Conservation (phyloP, 1,140 invertebrate genomes). For the Vollenhovia emeryi region DNA sequence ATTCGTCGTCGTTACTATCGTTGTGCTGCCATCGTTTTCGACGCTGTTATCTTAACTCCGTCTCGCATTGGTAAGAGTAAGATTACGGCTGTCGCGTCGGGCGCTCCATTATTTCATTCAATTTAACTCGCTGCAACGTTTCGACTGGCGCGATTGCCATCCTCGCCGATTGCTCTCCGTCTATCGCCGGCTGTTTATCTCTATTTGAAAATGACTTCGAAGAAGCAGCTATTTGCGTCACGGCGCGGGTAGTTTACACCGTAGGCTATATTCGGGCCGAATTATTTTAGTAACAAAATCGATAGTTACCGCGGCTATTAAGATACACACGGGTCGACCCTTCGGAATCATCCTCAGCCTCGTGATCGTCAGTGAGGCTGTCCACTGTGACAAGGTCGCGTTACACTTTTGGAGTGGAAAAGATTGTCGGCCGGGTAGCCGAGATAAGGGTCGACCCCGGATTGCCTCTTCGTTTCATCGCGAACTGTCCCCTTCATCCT, state of each 20-base stretch:
- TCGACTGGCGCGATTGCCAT: not conserved
- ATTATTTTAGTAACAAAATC: slow-evolving; percentile 76
- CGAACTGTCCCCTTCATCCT: not conserved
- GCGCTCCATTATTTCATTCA: slow-evolving; percentile 13
- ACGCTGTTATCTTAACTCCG: not conserved
- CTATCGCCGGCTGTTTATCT: slow-evolving; percentile 14
- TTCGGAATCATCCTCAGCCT: slow-evolving; percentile 34
- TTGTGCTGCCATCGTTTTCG: not conserved
- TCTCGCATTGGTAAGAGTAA: not conserved
- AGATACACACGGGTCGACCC: slow-evolving; percentile 46
- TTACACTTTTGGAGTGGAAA: slow-evolving; percentile 47
- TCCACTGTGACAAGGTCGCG: not conserved
- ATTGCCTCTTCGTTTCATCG: not conserved
- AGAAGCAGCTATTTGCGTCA: slow-evolving; percentile 38
- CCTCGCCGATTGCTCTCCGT: not conserved
- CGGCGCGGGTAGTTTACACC: slow-evolving; percentile 57
- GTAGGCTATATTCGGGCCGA: slow-evolving; percentile 68
- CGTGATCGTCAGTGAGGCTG: not conserved
- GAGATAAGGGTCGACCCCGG: slow-evolving; percentile 28
- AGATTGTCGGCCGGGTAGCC: slow-evolving; percentile 21
- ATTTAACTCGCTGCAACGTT: not conserved
- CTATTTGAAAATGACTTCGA: slow-evolving; percentile 20
- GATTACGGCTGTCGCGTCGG: not conserved
- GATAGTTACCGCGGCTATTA: slow-evolving; percentile 38
- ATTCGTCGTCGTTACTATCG: not conserved